Percentiles rank a stretch among this genome's conserved stretches.
Evolutionary conservation across 1,140 invertebrate genomes (phyloP).

Genomic region (Ridgeia piscesae): DNA sequence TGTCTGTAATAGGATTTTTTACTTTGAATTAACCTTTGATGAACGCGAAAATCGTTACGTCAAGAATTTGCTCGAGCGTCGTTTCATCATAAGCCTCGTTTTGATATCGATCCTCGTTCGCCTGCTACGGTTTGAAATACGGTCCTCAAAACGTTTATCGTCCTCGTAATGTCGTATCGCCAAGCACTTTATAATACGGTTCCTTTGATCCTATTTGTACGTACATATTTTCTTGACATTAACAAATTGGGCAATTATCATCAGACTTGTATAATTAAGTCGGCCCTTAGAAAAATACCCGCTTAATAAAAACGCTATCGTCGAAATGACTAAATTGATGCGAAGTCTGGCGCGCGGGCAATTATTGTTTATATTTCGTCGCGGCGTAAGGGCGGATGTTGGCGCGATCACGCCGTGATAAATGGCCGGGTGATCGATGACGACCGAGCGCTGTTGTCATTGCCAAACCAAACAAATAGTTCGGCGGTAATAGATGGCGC

Average conservation of each 20-base stretch:
- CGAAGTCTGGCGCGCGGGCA: background rate
- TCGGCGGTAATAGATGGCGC: background rate
- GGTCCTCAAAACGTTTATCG: background rate
- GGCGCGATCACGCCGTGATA: background rate
- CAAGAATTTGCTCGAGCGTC: background rate
- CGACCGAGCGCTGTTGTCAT: background rate
- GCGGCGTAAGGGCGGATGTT: background rate
- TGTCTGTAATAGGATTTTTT: too few relatives aligned
- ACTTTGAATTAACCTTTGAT: too few relatives aligned
- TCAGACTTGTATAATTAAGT: background rate
- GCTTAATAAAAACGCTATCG: conserved; percentile 5
- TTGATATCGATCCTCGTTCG: background rate
- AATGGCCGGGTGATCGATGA: background rate
- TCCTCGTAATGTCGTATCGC: background rate
- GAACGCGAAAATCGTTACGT: background rate
- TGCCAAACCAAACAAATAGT: background rate
- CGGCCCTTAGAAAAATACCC: background rate
- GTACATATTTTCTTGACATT: conserved; percentile 6
- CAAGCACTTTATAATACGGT: background rate
- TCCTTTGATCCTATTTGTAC: background rate
- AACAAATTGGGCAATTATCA: background rate
- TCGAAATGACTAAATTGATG: background rate
- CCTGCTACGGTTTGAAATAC: background rate
- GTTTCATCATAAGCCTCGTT: background rate
- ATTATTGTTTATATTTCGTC: background rate